A percentile compares a stretch with the other conserved stretches of the same genome.
Evolutionary conservation across 2,113 vertebrate species (phyloP).

Genomic region (Corythoichthys haematopterus): DNA sequence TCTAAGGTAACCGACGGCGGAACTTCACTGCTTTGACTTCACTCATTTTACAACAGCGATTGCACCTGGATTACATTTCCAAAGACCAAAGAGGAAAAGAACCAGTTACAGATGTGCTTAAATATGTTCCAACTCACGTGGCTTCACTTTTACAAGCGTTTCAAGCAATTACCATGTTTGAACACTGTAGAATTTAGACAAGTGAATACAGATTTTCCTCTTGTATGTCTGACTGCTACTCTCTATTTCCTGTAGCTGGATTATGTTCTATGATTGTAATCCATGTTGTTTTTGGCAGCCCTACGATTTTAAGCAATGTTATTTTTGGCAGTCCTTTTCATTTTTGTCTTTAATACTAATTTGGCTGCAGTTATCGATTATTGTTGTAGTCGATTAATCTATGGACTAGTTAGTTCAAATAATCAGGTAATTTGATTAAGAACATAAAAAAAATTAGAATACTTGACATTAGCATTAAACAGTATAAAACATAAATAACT

Average conservation of each 20-base stretch:
- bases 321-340: too few relatives aligned
- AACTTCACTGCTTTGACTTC: background rate
- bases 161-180: background rate
- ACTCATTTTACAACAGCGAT: background rate
- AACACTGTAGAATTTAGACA: background rate
- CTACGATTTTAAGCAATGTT: too few relatives aligned
- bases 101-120: background rate
- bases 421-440: too few relatives aligned
- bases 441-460: too few relatives aligned
- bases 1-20: constrained; percentile 81
- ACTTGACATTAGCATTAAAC: too few relatives aligned
- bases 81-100: background rate
- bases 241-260: constrained; percentile 16
- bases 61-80: background rate
- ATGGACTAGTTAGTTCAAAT: too few relatives aligned
- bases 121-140: background rate
- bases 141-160: background rate
- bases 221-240: constrained; percentile 19
- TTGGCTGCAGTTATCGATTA: too few relatives aligned
- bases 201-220: constrained; percentile 10
- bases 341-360: too few relatives aligned
- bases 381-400: too few relatives aligned
- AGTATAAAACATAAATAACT: too few relatives aligned
- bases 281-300: too few relatives aligned
- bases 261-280: constrained; percentile 23